Evolutionary conservation across 2,888 invertebrate genomes (phyloP).

Genomic region (Pyrgus malvae): DNA sequence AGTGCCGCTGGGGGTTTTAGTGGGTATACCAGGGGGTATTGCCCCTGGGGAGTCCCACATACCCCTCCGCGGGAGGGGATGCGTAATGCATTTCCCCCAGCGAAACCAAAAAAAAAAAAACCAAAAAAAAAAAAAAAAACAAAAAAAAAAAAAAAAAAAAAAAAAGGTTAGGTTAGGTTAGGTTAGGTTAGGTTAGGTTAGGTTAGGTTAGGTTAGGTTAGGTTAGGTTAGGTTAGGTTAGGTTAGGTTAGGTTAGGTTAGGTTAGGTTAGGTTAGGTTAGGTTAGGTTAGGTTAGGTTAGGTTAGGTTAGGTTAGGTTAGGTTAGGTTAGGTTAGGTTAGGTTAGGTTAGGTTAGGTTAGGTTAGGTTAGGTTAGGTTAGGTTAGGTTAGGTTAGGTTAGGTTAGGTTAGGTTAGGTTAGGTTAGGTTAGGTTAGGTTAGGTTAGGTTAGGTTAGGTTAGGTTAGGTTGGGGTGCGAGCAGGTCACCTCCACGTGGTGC

Average conservation of each 20-base stretch:
- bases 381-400: conserved; percentile 35
- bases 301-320: conserved; percentile 33
- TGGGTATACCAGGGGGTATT: too few species aligned
- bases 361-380: conserved; percentile 30
- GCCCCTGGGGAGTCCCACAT: too few species aligned
- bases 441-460: conserved; percentile 26
- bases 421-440: conserved; percentile 32
- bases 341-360: conserved; percentile 34
- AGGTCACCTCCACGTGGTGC: conserved; percentile 21
- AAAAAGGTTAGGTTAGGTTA: conserved; percentile 24
- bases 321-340: conserved; percentile 33
- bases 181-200: conserved; percentile 25
- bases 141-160: too few species aligned
- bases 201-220: conserved; percentile 27
- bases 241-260: conserved; percentile 30
- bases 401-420: conserved; percentile 35
- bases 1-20: too few species aligned
- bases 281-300: conserved; percentile 29
- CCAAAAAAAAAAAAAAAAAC: too few species aligned
- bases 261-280: conserved; percentile 33
- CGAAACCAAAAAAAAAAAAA: too few species aligned
- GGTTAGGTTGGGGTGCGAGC: too few species aligned
- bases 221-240: conserved; percentile 27
- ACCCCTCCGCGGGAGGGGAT: too few species aligned
- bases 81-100: too few species aligned